A percentile compares a stretch with the other conserved stretches of the same genome.
Conservation (phyloP, 2,888 invertebrate species). For the Pasiphila rectangulata region DNA sequence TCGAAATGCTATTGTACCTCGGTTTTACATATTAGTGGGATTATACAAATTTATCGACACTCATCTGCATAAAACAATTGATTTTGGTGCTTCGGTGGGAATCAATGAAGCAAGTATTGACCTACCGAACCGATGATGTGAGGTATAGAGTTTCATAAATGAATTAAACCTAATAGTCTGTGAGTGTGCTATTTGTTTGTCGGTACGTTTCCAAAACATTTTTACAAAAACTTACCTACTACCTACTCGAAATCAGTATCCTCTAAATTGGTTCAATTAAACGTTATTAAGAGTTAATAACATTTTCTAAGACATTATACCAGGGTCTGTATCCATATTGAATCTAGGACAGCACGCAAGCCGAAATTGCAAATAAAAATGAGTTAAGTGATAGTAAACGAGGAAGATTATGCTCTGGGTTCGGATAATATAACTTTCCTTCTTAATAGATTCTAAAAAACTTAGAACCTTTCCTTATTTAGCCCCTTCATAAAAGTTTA, state of each 20-base stretch:
- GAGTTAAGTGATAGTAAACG: slow-evolving; percentile 75
- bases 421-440: slow-evolving; percentile 59
- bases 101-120: background rate
- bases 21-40: slow-evolving; percentile 23
- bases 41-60: slow-evolving; percentile 1
- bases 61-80: slow-evolving; percentile 7
- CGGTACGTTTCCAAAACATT: too few relatives aligned
- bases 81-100: background rate
- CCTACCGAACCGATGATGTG: too few relatives aligned
- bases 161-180: too few relatives aligned
- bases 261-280: too few relatives aligned
- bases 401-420: slow-evolving; percentile 46
- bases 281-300: too few relatives aligned
- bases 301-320: slow-evolving; percentile 14
- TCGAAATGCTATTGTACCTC: slow-evolving; percentile 36
- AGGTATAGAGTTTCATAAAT: too few relatives aligned
- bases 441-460: slow-evolving; percentile 62
- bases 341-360: slow-evolving; percentile 64
- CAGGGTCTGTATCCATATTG: slow-evolving; percentile 64
- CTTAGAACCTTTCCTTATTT: slow-evolving; percentile 43
- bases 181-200: too few relatives aligned
- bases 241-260: too few relatives aligned
- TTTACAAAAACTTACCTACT: too few relatives aligned
- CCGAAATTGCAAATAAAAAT: slow-evolving; percentile 71
- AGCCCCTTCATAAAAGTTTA: slow-evolving; percentile 47